Percentiles rank a stretch among this genome's conserved stretches.
phyloP scores from a whole-genome alignment of 2,797 vertebrate species.

The Dromococcyx pavoninus region DNA sequence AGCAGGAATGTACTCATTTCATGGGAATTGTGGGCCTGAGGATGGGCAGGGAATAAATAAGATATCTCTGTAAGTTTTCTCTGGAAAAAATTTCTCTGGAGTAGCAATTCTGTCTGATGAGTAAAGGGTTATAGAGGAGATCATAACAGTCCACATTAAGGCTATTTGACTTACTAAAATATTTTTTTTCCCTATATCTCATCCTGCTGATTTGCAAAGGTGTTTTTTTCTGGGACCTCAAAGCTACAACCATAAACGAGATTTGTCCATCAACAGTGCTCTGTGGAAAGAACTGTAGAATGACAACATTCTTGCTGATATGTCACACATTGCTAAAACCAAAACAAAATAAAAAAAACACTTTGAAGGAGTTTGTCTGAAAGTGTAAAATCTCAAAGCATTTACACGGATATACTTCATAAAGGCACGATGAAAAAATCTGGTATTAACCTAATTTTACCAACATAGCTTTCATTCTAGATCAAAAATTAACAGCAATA shows the following conservation, averaged over 20 bases:
- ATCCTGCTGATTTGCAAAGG: neutral
- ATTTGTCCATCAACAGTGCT: neutral
- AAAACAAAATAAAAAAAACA: neutral
- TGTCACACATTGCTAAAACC: neutral
- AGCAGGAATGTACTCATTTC: neutral
- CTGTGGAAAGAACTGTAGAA: neutral
- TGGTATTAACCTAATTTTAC: neutral
- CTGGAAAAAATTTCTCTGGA: neutral
- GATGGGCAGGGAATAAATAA: neutral
- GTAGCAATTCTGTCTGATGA: neutral
- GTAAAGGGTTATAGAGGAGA: neutral
- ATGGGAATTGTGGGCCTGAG: neutral
- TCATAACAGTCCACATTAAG: neutral
- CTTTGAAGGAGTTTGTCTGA: neutral
- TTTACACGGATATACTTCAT: neutral
- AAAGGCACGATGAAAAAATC: fast-evolving
- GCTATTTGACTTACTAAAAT: neutral
- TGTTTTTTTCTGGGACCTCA: neutral
- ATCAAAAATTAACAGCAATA: neutral
- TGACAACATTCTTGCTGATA: neutral
- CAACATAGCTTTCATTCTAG: neutral
- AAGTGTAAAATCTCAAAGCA: neutral
- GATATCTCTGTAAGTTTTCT: fast-evolving
- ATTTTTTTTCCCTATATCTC: neutral
- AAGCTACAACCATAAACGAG: neutral